These are phyloP conservation scores for Cyclophora punctaria DNA, from an alignment of 2,888 invertebrate species.

Conservation along the genomic window DNA sequence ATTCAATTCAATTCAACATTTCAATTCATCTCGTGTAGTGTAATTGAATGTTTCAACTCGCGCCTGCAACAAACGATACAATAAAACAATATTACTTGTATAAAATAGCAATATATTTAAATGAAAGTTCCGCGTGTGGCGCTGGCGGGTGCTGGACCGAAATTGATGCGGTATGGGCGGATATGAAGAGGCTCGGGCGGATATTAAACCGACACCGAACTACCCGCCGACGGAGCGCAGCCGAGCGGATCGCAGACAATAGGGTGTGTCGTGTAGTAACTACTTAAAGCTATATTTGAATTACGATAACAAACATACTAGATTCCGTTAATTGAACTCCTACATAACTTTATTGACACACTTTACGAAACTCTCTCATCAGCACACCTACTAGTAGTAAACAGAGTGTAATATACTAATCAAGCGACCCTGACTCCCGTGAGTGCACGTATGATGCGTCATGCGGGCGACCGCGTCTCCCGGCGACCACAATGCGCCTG, in stretches of 20 bases:
- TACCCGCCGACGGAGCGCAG: conserved; percentile 1
- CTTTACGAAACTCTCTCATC: too few relatives aligned
- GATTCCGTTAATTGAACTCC: too few relatives aligned
- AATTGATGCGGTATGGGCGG: conserved; percentile 34
- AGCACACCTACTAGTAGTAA: too few relatives aligned
- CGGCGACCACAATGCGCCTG: not conserved
- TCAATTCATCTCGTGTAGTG: too few relatives aligned
- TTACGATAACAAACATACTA: too few relatives aligned
- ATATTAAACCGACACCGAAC: conserved; percentile 30
- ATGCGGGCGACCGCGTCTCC: not conserved
- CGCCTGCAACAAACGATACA: not conserved
- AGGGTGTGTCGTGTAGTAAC: too few relatives aligned
- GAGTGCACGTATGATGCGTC: not conserved
- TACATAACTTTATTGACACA: too few relatives aligned
- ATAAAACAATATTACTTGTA: not conserved
- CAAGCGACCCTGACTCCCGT: not conserved
- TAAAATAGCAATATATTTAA: not conserved
- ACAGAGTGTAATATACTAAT: not conserved
- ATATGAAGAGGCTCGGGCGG: conserved; percentile 36
- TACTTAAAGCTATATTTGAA: too few relatives aligned
- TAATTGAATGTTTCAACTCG: too few relatives aligned
- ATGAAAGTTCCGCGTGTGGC: conserved; percentile 1
- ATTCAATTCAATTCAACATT: too few relatives aligned
- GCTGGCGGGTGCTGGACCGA: conserved; percentile 1
- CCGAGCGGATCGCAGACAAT: too few relatives aligned